Evolutionary conservation across 2,888 invertebrate genomes (phyloP).

Genomic region (Apamea monoglypha): DNA sequence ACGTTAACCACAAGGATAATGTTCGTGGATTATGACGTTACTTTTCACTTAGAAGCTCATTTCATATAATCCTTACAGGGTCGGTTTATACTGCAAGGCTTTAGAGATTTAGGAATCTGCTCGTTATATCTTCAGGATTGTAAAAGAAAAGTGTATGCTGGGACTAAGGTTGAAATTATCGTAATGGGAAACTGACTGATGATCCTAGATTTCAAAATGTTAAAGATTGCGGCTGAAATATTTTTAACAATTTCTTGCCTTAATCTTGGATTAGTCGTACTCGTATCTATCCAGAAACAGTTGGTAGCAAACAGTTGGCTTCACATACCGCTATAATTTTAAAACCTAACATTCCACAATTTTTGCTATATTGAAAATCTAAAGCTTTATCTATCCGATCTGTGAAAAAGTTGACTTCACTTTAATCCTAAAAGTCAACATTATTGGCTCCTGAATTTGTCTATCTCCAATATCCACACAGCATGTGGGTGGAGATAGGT

Average conservation of each 20-base stretch:
- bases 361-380: background rate
- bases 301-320: background rate
- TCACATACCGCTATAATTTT: background rate
- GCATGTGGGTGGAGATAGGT: conserved; percentile 18
- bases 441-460: background rate
- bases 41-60: conserved; percentile 39
- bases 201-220: background rate
- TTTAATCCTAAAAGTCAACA: background rate
- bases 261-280: background rate
- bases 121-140: background rate
- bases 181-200: background rate
- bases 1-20: conserved; percentile 45
- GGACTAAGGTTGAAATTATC: background rate
- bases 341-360: background rate
- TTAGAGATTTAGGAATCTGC: background rate
- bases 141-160: background rate
- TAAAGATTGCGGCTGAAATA: background rate
- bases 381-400: background rate
- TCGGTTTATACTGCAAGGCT: conserved; percentile 16
- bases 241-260: background rate
- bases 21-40: conserved; percentile 22
- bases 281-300: background rate
- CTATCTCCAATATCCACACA: background rate
- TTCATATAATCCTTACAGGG: conserved; percentile 13
- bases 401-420: background rate